A percentile compares a stretch with the other conserved stretches of the same genome.
Conservation (phyloP, 2,797 vertebrate species). For the Podarcis siculus region DNA sequence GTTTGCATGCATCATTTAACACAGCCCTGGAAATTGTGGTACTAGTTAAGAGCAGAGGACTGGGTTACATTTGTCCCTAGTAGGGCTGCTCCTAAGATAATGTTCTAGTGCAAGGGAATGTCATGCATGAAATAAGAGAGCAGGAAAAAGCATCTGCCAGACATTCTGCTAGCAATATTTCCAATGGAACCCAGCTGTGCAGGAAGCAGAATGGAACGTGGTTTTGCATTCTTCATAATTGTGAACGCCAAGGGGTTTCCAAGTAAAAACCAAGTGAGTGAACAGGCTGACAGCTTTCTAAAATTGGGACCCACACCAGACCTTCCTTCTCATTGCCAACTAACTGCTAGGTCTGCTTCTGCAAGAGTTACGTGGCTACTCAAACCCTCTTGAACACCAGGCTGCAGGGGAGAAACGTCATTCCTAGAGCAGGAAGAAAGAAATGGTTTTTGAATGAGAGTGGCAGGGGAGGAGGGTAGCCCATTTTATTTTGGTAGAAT, state of each 20-base stretch:
- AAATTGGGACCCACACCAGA: background rate
- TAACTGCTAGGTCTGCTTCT: background rate
- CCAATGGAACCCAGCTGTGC: background rate
- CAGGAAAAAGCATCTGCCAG: background rate
- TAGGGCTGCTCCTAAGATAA: background rate
- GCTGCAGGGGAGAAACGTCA: background rate
- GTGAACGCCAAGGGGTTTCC: background rate
- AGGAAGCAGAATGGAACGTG: background rate
- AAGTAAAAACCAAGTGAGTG: background rate
- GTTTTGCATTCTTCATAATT: background rate
- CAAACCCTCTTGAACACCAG: background rate
- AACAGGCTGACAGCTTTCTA: background rate
- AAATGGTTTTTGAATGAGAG: background rate
- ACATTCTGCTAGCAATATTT: background rate
- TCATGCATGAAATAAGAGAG: background rate
- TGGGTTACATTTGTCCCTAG: background rate
- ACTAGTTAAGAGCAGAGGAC: background rate
- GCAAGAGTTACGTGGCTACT: background rate
- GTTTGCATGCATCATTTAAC: background rate
- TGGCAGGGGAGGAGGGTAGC: background rate
- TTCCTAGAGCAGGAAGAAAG: background rate
- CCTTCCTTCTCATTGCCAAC: background rate
- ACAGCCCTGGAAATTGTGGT: background rate
- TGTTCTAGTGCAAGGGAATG: background rate
- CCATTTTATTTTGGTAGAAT: background rate